phyloP scores from a whole-genome alignment of 2,797 vertebrate species.

The Scolopax rusticola region DNA sequence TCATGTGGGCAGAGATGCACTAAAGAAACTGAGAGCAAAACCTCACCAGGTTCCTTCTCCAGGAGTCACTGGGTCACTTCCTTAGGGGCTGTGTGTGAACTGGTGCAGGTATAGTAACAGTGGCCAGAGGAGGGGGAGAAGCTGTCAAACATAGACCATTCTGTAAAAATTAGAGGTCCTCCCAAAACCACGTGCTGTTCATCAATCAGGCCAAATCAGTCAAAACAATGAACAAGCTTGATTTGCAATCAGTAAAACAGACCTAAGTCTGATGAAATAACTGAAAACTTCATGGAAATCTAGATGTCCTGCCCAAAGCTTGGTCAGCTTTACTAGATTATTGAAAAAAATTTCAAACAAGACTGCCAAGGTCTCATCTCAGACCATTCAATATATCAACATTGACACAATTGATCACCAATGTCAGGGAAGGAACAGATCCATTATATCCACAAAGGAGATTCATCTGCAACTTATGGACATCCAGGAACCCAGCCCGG shows the following conservation, averaged over 20 bases:
- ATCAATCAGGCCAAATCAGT: background rate
- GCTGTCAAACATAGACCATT: background rate
- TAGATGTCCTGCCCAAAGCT: background rate
- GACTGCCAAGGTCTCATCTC: background rate
- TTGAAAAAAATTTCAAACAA: background rate
- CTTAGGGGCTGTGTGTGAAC: fast-evolving
- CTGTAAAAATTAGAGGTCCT: background rate
- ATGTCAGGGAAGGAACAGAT: background rate
- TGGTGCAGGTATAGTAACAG: background rate
- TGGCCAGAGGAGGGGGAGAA: background rate
- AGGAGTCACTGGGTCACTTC: background rate
- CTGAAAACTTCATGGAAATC: background rate
- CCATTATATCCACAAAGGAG: background rate
- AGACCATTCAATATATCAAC: background rate
- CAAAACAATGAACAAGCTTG: background rate
- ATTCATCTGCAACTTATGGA: background rate
- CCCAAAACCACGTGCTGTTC: background rate
- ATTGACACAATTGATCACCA: background rate
- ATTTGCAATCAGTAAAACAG: background rate
- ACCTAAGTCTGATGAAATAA: background rate
- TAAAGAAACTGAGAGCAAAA: background rate
- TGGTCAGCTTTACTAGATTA: background rate
- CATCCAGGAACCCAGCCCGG: background rate
- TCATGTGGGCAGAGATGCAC: background rate
- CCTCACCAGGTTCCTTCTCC: background rate